Evolutionary conservation across 2,888 invertebrate genomes (phyloP), one percentile per base, ranked within the genome.

Genomic region (Lepidocyrtinus sp.): DNA sequence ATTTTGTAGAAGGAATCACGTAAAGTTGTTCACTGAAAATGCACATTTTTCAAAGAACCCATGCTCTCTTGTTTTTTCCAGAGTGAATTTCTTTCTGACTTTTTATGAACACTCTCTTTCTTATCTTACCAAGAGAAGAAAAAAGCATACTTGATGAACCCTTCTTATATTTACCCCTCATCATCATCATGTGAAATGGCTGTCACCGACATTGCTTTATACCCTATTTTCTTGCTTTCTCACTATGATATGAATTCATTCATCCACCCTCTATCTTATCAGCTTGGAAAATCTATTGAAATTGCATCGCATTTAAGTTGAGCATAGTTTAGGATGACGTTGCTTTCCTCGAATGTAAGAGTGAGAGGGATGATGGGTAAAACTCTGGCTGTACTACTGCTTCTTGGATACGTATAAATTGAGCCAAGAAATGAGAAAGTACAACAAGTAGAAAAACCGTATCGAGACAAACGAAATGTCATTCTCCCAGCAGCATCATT

Each of bases 161-260:
- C 64, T 62, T 36, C 36, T 36, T 62, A 22, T 64, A 17, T 64
- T 27, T 64, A 64, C 27, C 64, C 64, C 64, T 64, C 64, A n/a
- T 64, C 27, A 9, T 27, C 2, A 36, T 36, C 36, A 36, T 36
- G 36, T 36, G 62, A 62, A 62, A 62, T 62, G 12, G 12, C 46
- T 68, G 21, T 46, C 21, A 15, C 27, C 50, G 50, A 7, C 67
- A 9, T 59, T 55, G 24, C 55, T 26, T 55, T 69, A 7, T 17
- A 24, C 69, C 69, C 22, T 59, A 15, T 59, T 55, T 74, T 70
- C 55, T 70, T 71, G 69, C 76, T 71, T 76, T 76, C 75, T 71
- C 59, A 36, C 65, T 22, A 69, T 63, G 36, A 36, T 36, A 36
- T 36, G 36, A 36, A 36, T 36, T 36, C 36, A 36, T 36, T 36